Evolutionary conservation across 2,888 invertebrate genomes (phyloP), one percentile per base, ranked within the genome.

Genomic region (Apantesis nais): DNA sequence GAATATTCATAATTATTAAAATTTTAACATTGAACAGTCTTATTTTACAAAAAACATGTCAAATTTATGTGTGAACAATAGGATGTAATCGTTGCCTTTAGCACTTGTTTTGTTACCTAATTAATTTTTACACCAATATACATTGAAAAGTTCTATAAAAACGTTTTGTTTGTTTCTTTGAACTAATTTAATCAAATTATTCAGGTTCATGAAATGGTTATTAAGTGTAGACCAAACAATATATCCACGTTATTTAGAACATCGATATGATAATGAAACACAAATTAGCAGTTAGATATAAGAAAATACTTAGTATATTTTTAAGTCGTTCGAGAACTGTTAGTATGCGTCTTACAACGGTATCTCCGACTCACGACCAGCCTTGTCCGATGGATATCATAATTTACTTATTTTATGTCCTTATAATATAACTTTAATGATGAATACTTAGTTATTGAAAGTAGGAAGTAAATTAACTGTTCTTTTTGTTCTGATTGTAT

Each of bases 341-440:
- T 73, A 74, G 74, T 76, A 76, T 60, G n/a, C 4, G 34, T 22
- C 22, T 31, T 39, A 72, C 69, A 74, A 75, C 74, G 71, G 74
- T 78, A 76, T 72, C 65, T 48, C 48, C 61, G 62, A 61, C 68
- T 71, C 76, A 74, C 74, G 74, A 65, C 68, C 68, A 62, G 66
- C 58, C 66, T 74, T 70, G 70, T 74, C 37, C 67, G 67, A 74
- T 74, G 65, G 73, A 76, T 76, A 76, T 78, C 76, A 74, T 78
- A 74, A 78, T 75, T 78, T 76, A 76, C 70, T 78, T 72, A 74
- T 74, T 72, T 78, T 67, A 72, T 76, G 67, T 74, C 67, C 66
- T 69, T 74, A 75, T 74, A 71, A 73, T 74, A 69, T 72, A 71
- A 69, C 62, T 68, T 68, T 69, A 76, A 70, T 73, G 67, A 60